Evolutionary conservation across 2,888 invertebrate species (phyloP).

Genomic region (Nemapogon koenigi): DNA sequence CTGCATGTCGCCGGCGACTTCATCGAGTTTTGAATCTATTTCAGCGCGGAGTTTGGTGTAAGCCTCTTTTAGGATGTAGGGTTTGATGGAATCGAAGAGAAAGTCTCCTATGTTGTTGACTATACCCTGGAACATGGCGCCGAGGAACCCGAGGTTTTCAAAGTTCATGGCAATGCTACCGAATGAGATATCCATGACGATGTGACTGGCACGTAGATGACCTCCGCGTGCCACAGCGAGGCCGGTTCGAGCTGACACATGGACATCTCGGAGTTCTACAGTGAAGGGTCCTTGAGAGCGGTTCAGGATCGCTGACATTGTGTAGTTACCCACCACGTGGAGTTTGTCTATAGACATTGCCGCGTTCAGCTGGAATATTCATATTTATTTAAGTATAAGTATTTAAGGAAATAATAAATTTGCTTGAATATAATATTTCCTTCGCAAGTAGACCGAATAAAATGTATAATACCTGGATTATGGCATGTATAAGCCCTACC

Average conservation of each 20-base stretch:
- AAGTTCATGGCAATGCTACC: slow-evolving; percentile 80
- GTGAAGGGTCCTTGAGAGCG: slow-evolving; percentile 78
- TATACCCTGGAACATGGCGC: slow-evolving; percentile 71
- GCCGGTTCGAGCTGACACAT: slow-evolving; percentile 71
- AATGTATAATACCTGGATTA: no score
- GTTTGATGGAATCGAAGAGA: slow-evolving; percentile 87
- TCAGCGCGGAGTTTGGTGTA: slow-evolving; percentile 76
- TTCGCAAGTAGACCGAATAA: no score
- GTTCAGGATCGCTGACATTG: slow-evolving; percentile 74
- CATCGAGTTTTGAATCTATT: slow-evolving; percentile 76
- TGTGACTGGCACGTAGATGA: slow-evolving; percentile 76
- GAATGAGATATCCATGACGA: slow-evolving; percentile 80
- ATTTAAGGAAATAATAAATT: no score
- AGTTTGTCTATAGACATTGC: slow-evolving; percentile 74
- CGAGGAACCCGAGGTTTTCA: slow-evolving; percentile 80
- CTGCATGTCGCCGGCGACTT: slow-evolving; percentile 70
- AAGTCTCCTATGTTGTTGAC: slow-evolving; percentile 83
- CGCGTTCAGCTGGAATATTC: slow-evolving; percentile 68
- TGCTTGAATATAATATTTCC: no score
- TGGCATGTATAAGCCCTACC: no score
- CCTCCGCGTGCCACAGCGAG: slow-evolving; percentile 78
- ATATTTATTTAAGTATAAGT: not conserved
- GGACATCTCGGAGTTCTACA: slow-evolving; percentile 75
- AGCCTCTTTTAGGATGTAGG: slow-evolving; percentile 79
- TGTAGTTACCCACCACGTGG: slow-evolving; percentile 77